Percentiles rank a stretch among this genome's conserved stretches.
Evolutionary conservation across 2,113 vertebrate genomes (phyloP).

Genomic region (Datnioides undecimradiatus): DNA sequence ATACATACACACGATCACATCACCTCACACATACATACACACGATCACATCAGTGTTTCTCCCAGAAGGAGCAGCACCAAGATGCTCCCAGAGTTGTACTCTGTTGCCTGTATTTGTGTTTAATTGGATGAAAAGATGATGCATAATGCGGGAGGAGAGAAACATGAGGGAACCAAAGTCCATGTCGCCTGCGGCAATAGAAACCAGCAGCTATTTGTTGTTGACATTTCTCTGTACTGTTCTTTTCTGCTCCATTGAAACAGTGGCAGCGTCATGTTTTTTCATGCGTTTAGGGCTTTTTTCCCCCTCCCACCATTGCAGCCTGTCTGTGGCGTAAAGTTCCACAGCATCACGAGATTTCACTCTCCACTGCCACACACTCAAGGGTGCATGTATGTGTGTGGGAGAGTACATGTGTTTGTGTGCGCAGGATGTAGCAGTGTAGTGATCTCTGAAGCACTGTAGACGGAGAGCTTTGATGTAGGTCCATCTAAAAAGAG

Average conservation of each 20-base stretch:
- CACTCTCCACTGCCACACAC: slow-evolving; percentile 57
- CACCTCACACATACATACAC: slow-evolving; percentile 29
- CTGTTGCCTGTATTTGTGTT: slow-evolving; percentile 65
- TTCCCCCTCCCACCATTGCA: slow-evolving; percentile 11
- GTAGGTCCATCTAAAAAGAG: slow-evolving; percentile 45
- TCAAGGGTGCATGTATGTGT: slow-evolving; percentile 25
- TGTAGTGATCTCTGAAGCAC: slow-evolving; percentile 36
- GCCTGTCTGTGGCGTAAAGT: slow-evolving; percentile 49
- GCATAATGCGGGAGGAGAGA: slow-evolving; percentile 71
- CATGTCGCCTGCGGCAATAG: slow-evolving; percentile 69
- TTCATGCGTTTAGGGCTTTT: slow-evolving; percentile 63
- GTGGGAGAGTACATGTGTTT: slow-evolving; percentile 15
- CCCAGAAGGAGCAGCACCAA: slow-evolving; percentile 28
- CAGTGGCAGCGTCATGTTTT: slow-evolving; percentile 64
- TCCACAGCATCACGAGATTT: slow-evolving; percentile 64
- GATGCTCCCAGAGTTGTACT: slow-evolving; percentile 61
- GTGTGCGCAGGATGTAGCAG: slow-evolving; percentile 22
- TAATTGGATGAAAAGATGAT: slow-evolving; percentile 83
- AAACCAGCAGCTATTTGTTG: slow-evolving; percentile 82
- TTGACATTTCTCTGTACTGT: slow-evolving; percentile 75
- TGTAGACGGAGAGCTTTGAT: slow-evolving; percentile 61
- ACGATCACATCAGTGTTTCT: slow-evolving; percentile 20
- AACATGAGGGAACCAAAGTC: slow-evolving; percentile 74
- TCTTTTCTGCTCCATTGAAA: slow-evolving; percentile 79
- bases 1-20: slow-evolving; percentile 20